phyloP scores from a whole-genome alignment of 2,113 vertebrate genomes.

The Colossoma macropomum region DNA sequence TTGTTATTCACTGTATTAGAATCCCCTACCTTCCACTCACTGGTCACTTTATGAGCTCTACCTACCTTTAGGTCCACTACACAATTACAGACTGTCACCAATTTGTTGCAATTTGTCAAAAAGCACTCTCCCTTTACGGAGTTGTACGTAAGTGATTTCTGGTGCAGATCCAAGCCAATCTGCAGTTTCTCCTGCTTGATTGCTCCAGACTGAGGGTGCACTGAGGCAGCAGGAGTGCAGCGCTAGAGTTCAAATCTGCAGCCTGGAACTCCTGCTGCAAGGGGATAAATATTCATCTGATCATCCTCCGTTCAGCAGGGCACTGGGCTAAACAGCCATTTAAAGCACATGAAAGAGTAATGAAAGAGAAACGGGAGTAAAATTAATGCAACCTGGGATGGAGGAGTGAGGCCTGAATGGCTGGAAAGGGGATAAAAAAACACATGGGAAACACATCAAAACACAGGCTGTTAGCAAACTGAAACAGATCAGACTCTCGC shows the following conservation, averaged over 20 bases:
- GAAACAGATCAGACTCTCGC: no score
- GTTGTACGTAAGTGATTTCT: background rate
- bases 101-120: background rate
- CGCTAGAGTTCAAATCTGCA: background rate
- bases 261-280: slow-evolving; percentile 2
- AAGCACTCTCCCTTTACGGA: background rate
- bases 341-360: slow-evolving; percentile 29
- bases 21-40: no score
- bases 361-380: slow-evolving; percentile 24
- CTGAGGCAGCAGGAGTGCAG: background rate
- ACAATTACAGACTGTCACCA: no score
- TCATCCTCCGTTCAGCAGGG: slow-evolving; percentile 17
- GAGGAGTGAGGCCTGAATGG: background rate
- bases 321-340: slow-evolving; percentile 30
- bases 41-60: no score
- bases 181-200: slow-evolving; percentile 3
- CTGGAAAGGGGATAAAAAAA: background rate
- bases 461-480: no score
- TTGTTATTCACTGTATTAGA: no score
- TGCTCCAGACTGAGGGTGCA: background rate
- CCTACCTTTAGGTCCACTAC: no score
- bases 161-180: slow-evolving; percentile 14
- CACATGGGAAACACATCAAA: no score
- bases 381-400: background rate
- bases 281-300: slow-evolving; percentile 34